Base-by-base conservation (phyloP, 2,797 vertebrate genomes). In the Hoplostethus atlanticus region DNA sequence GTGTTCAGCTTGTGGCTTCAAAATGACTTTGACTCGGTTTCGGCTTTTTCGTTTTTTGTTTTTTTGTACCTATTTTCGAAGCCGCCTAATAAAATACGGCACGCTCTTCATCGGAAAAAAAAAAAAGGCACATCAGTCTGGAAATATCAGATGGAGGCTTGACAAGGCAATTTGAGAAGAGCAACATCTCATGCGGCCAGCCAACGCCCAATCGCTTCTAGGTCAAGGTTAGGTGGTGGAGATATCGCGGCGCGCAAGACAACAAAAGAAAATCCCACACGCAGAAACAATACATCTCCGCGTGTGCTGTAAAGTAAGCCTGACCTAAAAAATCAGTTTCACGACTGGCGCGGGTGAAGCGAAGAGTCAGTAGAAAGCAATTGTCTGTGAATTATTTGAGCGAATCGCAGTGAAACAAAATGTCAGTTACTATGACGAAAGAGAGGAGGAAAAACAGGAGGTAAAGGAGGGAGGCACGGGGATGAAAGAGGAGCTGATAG, bases 401-500 rank as follows among this genome's bases (percentile, higher is more conserved):
- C 69, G 69, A 55, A 11, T 52, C 51, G 64, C 53, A 62, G 59
- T 79, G 36, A 6, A 9, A 8, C 5, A 83, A 80, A 83, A 75
- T 64, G 71, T 76, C 82, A 72, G 52, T 74, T 68, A 64, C 21
- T 58, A 83, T 85, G 78, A 83, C 86, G 74, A 80, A 81, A 81
- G 78, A 65, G 62, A 40, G 71, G 21, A 86, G 65, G 69, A 40
- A 68, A 40, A 70, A 81, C 64, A 65, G 52, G 71, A 73, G 79
- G 80, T 84, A 77, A 86, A 76, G 60, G 62, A 64, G 7, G 77
- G 70, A 74, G 74, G 81, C 38, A 0, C 6, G 42, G 68, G 81
- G 82, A 90, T 84, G 71, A 90, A 86, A 86, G 78, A 30, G 51
- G 7, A 1, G 59, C 56, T 71, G 77, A 86, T 51, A 81, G 82